Evolutionary conservation across 2,888 invertebrate genomes (phyloP).

Genomic region (Acanthoscelides obtectus): DNA sequence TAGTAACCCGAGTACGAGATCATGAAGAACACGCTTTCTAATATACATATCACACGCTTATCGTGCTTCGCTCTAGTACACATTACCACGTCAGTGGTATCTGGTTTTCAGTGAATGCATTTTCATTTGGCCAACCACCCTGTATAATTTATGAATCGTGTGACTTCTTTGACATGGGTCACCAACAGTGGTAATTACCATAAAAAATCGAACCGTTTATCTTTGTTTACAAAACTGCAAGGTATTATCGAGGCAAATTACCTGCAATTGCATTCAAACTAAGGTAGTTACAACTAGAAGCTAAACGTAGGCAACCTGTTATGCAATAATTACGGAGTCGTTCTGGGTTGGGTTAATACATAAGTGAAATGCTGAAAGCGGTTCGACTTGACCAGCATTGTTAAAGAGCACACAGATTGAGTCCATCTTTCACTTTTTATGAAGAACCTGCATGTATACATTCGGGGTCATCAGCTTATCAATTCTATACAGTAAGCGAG

Average conservation of each 20-base stretch:
- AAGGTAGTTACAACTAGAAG: not conserved
- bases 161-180: not conserved
- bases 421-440: not conserved
- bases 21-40: no score
- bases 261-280: not conserved
- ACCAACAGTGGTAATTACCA: not conserved
- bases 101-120: no score
- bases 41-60: no score
- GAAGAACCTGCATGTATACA: not conserved
- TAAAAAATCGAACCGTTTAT: not conserved
- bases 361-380: not conserved
- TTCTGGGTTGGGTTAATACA: not conserved
- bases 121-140: not conserved
- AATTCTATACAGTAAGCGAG: no score
- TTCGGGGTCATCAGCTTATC: not conserved
- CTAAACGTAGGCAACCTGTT: not conserved
- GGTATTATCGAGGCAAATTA: not conserved
- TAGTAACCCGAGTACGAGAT: no score
- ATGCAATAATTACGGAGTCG: not conserved
- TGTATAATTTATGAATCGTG: not conserved
- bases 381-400: not conserved
- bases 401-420: not conserved
- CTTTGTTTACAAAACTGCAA: not conserved
- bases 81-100: no score
- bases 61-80: no score